phyloP scores from a whole-genome alignment of 2,888 invertebrate species.

The Cheilosia pagana region DNA sequence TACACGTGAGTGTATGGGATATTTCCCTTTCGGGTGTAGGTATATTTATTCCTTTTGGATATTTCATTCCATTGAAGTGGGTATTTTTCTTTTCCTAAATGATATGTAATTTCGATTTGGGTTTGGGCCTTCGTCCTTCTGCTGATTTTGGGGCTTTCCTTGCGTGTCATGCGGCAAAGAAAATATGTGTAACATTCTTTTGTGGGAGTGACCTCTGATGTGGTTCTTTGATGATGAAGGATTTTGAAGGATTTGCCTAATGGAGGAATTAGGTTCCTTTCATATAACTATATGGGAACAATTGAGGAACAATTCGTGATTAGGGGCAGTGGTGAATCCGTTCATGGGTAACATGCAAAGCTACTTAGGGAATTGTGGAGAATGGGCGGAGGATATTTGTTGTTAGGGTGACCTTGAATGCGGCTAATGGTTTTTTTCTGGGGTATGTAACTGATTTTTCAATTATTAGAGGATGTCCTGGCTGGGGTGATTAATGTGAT shows the following conservation, averaged over 20 bases:
- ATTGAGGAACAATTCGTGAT: constrained; percentile 60
- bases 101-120: constrained; percentile 41
- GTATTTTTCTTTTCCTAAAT: constrained; percentile 19
- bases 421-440: too few species aligned
- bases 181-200: constrained; percentile 11
- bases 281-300: constrained; percentile 38
- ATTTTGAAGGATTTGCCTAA: constrained; percentile 63
- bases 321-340: constrained; percentile 27
- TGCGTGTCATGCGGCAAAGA: neutral
- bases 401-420: neutral
- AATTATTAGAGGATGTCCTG: too few species aligned
- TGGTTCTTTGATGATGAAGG: constrained; percentile 60
- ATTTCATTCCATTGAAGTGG: constrained; percentile 54
- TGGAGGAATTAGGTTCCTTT: constrained; percentile 56
- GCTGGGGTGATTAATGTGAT: too few species aligned
- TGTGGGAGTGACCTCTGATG: constrained; percentile 48
- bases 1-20: constrained; percentile 16
- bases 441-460: too few species aligned
- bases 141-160: neutral
- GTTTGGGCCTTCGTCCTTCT: neutral
- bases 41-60: constrained; percentile 21
- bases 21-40: neutral
- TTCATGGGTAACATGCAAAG: constrained; percentile 55
- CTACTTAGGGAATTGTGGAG: constrained; percentile 33
- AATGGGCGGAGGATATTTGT: neutral